Base-by-base conservation (phyloP, 2,888 invertebrate genomes). In the Aproaerema taeniolella region DNA sequence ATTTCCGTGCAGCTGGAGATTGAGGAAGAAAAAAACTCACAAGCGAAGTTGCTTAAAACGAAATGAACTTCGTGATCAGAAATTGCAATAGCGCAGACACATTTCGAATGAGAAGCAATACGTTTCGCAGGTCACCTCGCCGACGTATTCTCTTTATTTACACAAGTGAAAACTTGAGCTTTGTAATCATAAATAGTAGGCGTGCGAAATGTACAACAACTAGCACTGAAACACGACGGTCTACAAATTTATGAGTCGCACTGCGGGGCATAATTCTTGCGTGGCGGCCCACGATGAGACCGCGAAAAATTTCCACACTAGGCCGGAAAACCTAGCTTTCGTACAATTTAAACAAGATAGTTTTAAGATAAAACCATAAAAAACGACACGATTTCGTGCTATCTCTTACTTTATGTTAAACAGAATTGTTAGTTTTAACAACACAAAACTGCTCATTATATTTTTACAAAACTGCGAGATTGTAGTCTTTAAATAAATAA, bases 161-260 rank as follows among this genome's bases (percentile, higher is more conserved):
- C n/a, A n/a, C 56, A 61, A 53, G 58, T 60, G 59, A 71, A 74
- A 76, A 79, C 75, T 78, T 77, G 72, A 74, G 66, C 60, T 63
- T 62, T 66, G 62, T 58, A 64, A 60, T 71, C 64, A 78, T 79
- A 76, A 80, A 78, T 74, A 63, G 68, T 61, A 64, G 63, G 63
- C 67, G 50, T 58, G 68, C 58, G 65, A 62, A 67, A 43, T 71
- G 64, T 69, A 69, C 70, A 72, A 74, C 76, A 77, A 76, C 72
- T 68, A 76, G 66, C 66, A 61, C 59, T 57, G 64, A 58, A 65
- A 59, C 69, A 67, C 73, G 76, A 79, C 79, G 69, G 65, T 71
- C 72, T 72, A 70, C 72, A 74, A 76, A 83, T 82, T 83, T 83
- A 83, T 82, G 80, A 77, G 82, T 76, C 82, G 82, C 82, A 83